Base-by-base conservation (phyloP, 2,113 vertebrate genomes). In the Petroica traversi region DNA sequence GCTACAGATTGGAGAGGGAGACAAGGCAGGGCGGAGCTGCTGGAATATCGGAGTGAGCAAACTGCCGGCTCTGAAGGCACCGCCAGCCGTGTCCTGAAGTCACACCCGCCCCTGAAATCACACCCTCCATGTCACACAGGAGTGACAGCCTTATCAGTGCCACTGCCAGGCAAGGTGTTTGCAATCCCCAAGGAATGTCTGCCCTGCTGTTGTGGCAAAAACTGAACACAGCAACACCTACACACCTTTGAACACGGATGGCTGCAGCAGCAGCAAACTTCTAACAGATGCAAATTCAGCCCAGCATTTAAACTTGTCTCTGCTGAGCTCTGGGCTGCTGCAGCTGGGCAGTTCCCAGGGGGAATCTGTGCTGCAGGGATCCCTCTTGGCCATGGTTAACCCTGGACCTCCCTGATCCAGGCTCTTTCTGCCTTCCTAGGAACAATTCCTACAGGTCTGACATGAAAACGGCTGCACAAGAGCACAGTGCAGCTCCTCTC, bases 11-110 rank as follows among this genome's bases (percentile, higher is more conserved):
- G 38, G 18, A 62, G 52, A 58, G 71, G 0, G 71, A 97, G 95
- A 80, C 92, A 95, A 93, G 72, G 92, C 85, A 86, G 91, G 96
- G 96, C 4, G 92, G 94, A 94, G 91, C 95, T 40, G 88, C 95
- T 36, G 71, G 38, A 20, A 55, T 45, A 59, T 48, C 3, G 76
- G 80, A 6, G 59, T 14, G 86, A 93, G 93, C 91, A 31, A 74
- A 10, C 29, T 14, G 33, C 1, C 46, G 34, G 93, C 93, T 96
- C 91, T 73, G 86, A 88, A 92, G 74, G 48, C 75, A 61, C 52
- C 25, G 31, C 52, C 51, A 14, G 52, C 1, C 25, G 24, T 22
- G 1, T 69, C 92, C 78, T 6, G 48, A 49, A 68, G 33, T 92
- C 81, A 33, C 93, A 89, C 81, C 85, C 76, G 41, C 2, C 14